Percentiles rank a stretch among this genome's conserved stretches.
Evolutionary conservation across 2,888 invertebrate species (phyloP).

Genomic region (Gortyna flavago): DNA sequence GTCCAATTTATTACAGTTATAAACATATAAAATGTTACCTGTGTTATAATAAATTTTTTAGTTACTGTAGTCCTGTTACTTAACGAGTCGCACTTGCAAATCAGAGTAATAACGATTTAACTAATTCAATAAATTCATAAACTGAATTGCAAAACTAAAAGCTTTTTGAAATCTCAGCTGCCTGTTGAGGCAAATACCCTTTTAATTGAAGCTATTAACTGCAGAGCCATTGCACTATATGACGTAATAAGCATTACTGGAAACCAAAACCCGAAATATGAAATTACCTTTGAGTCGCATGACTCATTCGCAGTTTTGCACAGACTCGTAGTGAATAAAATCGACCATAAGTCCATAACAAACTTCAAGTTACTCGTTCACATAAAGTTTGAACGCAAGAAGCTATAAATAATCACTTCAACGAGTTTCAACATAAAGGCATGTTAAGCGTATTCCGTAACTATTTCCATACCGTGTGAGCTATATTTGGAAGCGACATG

Average conservation of each 20-base stretch:
- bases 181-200: constrained; percentile 44
- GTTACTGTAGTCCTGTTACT: not conserved
- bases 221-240: constrained; percentile 42
- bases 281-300: constrained; percentile 46
- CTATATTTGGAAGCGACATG: constrained; percentile 79
- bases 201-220: constrained; percentile 57
- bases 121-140: constrained; percentile 49
- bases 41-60: constrained; percentile 10
- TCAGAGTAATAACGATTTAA: constrained; percentile 22
- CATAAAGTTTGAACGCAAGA: constrained; percentile 39
- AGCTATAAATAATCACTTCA: constrained; percentile 60
- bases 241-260: constrained; percentile 44
- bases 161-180: constrained; percentile 50
- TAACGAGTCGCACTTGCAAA: constrained; percentile 16
- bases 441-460: constrained; percentile 61
- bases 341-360: constrained; percentile 27
- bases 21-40: constrained; percentile 24
- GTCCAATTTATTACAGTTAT: constrained; percentile 16
- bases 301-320: constrained; percentile 39
- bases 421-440: constrained; percentile 53
- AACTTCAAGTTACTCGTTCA: constrained; percentile 39
- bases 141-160: constrained; percentile 49
- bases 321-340: constrained; percentile 36
- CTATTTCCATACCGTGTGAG: constrained; percentile 66
- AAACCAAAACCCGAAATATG: constrained; percentile 30